phyloP scores from a whole-genome alignment of 1,140 invertebrate species.

The Tetramorium simillimum region DNA sequence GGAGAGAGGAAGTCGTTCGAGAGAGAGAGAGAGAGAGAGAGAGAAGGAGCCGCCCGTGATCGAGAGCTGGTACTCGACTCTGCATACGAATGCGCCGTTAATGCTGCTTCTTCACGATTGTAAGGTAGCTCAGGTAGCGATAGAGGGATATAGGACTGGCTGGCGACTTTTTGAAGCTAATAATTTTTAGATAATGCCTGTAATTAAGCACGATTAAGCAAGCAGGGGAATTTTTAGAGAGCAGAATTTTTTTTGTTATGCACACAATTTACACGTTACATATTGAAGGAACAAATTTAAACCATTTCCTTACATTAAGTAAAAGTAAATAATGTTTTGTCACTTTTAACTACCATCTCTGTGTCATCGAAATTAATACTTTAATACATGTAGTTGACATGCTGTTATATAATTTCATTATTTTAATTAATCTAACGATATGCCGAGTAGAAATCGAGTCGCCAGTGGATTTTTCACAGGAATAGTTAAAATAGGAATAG shows the following conservation, averaged over 20 bases:
- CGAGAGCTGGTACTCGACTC: conserved; percentile 49
- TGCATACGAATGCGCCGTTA: conserved; percentile 60
- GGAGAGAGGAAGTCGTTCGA: conserved; percentile 46
- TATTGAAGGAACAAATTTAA: no score
- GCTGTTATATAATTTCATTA: no score
- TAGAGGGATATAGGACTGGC: background rate
- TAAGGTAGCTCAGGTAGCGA: conserved; percentile 7
- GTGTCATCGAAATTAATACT: no score
- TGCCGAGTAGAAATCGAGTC: no score
- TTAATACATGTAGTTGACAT: no score
- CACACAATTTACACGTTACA: background rate
- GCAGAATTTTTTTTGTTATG: background rate
- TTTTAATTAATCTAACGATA: no score
- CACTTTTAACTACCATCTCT: no score
- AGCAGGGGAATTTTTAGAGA: background rate
- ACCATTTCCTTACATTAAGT: no score
- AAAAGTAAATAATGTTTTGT: no score
- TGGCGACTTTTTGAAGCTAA: conserved; percentile 1
- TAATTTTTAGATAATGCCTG: conserved; percentile 3
- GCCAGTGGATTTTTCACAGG: no score
- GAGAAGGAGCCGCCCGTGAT: conserved; percentile 44
- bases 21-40: no score
- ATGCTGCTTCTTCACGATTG: conserved; percentile 42
- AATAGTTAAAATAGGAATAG: no score
- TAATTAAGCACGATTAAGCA: background rate